phyloP scores from a whole-genome alignment of 2,113 vertebrate genomes.

The Neopipo cinnamomea region DNA sequence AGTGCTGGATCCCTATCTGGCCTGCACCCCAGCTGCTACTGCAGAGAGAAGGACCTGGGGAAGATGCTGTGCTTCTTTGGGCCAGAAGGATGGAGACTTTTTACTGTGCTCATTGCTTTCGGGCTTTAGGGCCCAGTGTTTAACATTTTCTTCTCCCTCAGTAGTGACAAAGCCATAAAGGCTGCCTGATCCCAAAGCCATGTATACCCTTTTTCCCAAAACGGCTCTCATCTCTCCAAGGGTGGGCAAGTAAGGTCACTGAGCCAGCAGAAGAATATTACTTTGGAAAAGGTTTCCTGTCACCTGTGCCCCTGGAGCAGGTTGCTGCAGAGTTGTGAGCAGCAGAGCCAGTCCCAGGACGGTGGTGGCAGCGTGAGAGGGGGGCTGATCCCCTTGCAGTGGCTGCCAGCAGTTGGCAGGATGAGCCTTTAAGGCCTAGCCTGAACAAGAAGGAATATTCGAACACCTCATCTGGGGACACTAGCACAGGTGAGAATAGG shows the following conservation, averaged over 20 bases:
- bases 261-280: not conserved
- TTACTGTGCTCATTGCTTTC: not conserved
- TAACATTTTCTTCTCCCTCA: not conserved
- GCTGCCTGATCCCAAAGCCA: not conserved
- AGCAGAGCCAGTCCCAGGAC: not conserved
- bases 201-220: not conserved
- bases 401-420: not conserved
- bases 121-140: not conserved
- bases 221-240: not conserved
- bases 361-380: fast-evolving
- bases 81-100: not conserved
- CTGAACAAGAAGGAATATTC: not conserved
- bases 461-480: not conserved
- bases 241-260: not conserved
- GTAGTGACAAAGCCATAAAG: not conserved
- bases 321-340: not conserved
- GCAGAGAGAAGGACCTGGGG: fast-evolving
- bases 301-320: not conserved
- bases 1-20: not conserved
- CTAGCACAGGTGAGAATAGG: not conserved
- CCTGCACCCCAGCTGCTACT: not conserved
- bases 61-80: not conserved
- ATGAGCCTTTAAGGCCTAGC: not conserved
- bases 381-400: not conserved
- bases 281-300: not conserved